phyloP scores from a whole-genome alignment of 2,888 invertebrate genomes.

The Caenorhabditis becei region DNA sequence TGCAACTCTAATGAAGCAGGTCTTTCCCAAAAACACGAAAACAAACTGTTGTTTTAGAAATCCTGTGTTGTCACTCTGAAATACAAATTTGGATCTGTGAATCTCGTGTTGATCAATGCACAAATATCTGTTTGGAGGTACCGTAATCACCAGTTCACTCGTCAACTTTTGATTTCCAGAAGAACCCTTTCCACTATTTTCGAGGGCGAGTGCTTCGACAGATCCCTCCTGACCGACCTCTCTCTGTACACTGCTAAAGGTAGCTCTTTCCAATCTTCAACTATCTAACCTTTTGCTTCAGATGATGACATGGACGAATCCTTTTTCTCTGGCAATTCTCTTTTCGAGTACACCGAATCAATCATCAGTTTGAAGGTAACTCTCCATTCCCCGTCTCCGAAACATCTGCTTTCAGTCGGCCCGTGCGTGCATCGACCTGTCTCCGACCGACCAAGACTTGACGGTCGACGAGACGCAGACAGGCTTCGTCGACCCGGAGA shows the following conservation, averaged over 20 bases:
- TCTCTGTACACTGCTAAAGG: conserved; percentile 51
- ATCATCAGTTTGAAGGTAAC: conserved; percentile 24
- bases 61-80: conserved; percentile 46
- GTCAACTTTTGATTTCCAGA: conserved; percentile 19
- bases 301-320: conserved; percentile 24
- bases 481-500: neutral
- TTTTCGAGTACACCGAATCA: neutral
- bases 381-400: neutral
- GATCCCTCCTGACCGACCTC: conserved; percentile 24
- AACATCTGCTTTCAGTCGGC: conserved; percentile 29
- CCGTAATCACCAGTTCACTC: too few relatives aligned
- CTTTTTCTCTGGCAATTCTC: neutral
- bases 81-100: conserved; percentile 51
- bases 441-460: conserved; percentile 9
- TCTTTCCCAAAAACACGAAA: too few relatives aligned
- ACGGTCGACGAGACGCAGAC: conserved; percentile 24
- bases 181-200: conserved; percentile 40
- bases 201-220: conserved; percentile 40
- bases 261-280: neutral
- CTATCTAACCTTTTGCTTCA: neutral
- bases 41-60: conserved; percentile 16
- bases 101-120: conserved; percentile 29
- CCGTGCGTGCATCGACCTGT: conserved; percentile 20
- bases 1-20: neutral
- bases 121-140: conserved; percentile 56